Conservation (phyloP, 2,113 vertebrate genomes). For the Gambusia holbrooki region DNA sequence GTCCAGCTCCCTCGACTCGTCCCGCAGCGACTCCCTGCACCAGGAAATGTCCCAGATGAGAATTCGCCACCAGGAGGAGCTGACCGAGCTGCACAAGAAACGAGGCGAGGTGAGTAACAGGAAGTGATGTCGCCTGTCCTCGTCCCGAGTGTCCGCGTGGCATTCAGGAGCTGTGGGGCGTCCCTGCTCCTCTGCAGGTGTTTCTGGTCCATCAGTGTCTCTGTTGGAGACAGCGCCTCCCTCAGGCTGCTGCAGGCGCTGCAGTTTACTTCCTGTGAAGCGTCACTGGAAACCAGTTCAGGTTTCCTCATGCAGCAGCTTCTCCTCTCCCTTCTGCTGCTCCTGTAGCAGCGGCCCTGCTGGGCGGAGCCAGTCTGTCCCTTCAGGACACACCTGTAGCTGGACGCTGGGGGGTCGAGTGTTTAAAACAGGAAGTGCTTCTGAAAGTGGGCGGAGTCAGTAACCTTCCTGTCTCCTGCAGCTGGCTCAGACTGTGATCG, state of each 20-base stretch:
- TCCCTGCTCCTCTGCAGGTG: not conserved
- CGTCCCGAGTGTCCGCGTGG: too few relatives aligned
- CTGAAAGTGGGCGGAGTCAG: too few relatives aligned
- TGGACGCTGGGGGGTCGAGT: too few relatives aligned
- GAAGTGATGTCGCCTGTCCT: not conserved
- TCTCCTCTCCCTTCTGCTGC: too few relatives aligned
- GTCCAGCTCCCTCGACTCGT: slow-evolving; percentile 80
- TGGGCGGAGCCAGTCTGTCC: too few relatives aligned
- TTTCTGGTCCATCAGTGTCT: not conserved
- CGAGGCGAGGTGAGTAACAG: slow-evolving; percentile 88
- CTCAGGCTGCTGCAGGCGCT: not conserved
- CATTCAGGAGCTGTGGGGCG: too few relatives aligned
- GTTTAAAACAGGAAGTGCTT: too few relatives aligned
- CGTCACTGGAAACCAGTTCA: not conserved
- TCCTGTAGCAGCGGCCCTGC: too few relatives aligned
- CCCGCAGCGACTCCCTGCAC: slow-evolving; percentile 84
- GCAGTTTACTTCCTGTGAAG: not conserved
- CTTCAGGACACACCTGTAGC: too few relatives aligned
- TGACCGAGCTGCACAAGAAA: slow-evolving; percentile 97
- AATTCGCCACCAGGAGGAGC: slow-evolving; percentile 94
- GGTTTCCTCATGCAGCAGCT: not conserved
- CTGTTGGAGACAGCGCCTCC: too few relatives aligned
- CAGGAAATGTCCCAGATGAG: slow-evolving; percentile 94
- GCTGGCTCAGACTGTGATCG: slow-evolving; percentile 95
- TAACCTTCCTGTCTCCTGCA: slow-evolving; percentile 47